Conservation (phyloP, 2,797 vertebrate species). For the Trachurus trachurus region DNA sequence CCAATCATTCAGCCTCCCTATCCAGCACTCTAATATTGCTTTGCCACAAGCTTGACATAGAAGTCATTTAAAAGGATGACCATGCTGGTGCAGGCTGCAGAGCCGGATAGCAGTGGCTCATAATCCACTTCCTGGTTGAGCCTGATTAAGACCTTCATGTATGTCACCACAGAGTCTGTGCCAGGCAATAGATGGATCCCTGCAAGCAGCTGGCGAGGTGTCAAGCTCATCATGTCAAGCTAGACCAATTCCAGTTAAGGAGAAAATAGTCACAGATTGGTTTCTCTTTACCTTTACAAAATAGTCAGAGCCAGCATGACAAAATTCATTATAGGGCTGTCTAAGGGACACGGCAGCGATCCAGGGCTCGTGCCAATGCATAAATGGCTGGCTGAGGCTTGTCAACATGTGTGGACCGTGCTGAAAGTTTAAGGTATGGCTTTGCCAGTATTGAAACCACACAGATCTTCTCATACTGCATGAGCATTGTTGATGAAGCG, state of each 20-base stretch:
- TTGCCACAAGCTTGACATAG: constrained; percentile 7
- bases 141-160: constrained; percentile 42
- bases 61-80: constrained; percentile 32
- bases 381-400: constrained; percentile 32
- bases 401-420: constrained; percentile 3
- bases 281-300: constrained; percentile 47
- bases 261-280: constrained; percentile 30
- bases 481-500: neutral
- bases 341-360: constrained; percentile 17
- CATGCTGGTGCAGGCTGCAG: constrained; percentile 10
- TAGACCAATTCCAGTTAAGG: constrained; percentile 41
- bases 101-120: neutral
- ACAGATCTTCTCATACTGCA: neutral
- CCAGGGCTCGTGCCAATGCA: constrained; percentile 27
- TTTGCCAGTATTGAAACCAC: constrained; percentile 7
- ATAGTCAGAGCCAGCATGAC: constrained; percentile 31
- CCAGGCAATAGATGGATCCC: constrained; percentile 27
- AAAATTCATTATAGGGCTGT: constrained; percentile 45
- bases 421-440: constrained; percentile 6
- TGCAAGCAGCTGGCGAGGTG: constrained; percentile 50
- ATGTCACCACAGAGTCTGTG: constrained; percentile 27
- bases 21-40: constrained; percentile 4
- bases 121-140: constrained; percentile 40
- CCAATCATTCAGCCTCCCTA: neutral
- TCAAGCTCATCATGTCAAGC: constrained; percentile 51